Evolutionary conservation across 2,113 vertebrate species (phyloP).

Genomic region (Kryptolebias marmoratus): DNA sequence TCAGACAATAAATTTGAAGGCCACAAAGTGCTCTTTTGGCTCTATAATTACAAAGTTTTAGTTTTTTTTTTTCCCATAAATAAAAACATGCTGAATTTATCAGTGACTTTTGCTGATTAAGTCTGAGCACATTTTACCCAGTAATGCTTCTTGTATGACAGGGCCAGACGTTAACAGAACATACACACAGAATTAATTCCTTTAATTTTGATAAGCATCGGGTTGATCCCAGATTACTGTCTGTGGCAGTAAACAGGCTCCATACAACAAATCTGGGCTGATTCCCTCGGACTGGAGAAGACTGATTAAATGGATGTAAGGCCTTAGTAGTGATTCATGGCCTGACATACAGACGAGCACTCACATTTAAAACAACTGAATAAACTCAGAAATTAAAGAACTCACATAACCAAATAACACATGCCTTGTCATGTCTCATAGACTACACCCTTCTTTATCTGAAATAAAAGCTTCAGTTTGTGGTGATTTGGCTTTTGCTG

Average conservation of each 20-base stretch:
- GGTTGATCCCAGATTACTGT: slow-evolving; percentile 51
- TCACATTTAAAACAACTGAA: neutral
- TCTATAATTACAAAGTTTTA: too few relatives aligned
- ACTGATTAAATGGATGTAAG: slow-evolving; percentile 49
- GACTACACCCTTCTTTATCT: too few relatives aligned
- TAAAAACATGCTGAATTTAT: neutral
- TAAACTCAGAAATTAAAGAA: neutral
- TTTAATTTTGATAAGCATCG: slow-evolving; percentile 31
- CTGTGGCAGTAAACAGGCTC: slow-evolving; percentile 24
- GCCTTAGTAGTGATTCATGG: slow-evolving; percentile 20
- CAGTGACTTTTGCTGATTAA: neutral
- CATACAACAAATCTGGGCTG: slow-evolving; percentile 49
- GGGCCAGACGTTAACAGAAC: neutral
- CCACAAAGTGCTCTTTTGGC: too few relatives aligned
- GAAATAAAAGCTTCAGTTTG: too few relatives aligned
- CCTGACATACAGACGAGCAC: slow-evolving; percentile 5
- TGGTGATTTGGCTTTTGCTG: too few relatives aligned
- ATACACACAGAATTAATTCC: slow-evolving; percentile 18
- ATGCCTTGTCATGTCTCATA: too few relatives aligned
- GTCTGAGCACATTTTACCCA: neutral
- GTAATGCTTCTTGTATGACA: neutral
- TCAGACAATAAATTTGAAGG: too few relatives aligned
- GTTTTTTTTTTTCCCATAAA: too few relatives aligned
- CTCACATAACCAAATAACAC: too few relatives aligned
- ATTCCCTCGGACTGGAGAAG: slow-evolving; percentile 18